Evolutionary conservation across 1,140 invertebrate species (phyloP), one percentile per base, ranked within the genome.

Genomic region (Drosophila rhopaloa): DNA sequence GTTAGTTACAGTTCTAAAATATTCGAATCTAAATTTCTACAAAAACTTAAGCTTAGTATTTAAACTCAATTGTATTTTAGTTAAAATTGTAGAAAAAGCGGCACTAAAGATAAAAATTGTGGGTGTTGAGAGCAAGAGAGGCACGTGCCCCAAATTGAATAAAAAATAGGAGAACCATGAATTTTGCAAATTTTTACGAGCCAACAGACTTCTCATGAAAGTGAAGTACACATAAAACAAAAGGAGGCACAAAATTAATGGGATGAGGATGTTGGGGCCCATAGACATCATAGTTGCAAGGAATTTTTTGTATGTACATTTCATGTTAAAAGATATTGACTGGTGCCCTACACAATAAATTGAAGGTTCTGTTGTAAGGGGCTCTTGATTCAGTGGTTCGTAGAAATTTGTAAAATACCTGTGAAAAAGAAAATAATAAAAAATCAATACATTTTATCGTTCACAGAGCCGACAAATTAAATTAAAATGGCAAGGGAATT

Each of bases 161-260:
- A 48, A 70, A 29, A 51, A 46, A 14, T 8, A 7, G 6, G 24
- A 48, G 27, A 57, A 71, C 63, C 76, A 88, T 80, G 79, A 83
- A 81, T 86, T 86, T 86, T 76, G 75, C 76, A 79, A 82, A 82
- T 82, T 73, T 86, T 83, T 88, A 88, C 76, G 72, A 88, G 56
- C 63, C 62, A 79, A 46, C 61, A 72, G 51, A 38, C 58, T 74
- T 50, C 38, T 62, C 77, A 66, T 47, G 59, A 76, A 66, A 81
- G 59, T 76, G 44, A 47, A 59, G 66, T 79, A 66, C 56, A 55
- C 83, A 88, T 88, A 86, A 88, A 88, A 89, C 83, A 88, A 89
- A 80, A 80, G 53, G 61, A 48, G 43, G 40, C 27, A 32, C 57
- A 35, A 37, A 51, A 51, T 55, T 32, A 19, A 19, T 10, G 47